Base-by-base conservation (phyloP, 2,888 invertebrate genomes). In the Chrysolina oricalcia region DNA sequence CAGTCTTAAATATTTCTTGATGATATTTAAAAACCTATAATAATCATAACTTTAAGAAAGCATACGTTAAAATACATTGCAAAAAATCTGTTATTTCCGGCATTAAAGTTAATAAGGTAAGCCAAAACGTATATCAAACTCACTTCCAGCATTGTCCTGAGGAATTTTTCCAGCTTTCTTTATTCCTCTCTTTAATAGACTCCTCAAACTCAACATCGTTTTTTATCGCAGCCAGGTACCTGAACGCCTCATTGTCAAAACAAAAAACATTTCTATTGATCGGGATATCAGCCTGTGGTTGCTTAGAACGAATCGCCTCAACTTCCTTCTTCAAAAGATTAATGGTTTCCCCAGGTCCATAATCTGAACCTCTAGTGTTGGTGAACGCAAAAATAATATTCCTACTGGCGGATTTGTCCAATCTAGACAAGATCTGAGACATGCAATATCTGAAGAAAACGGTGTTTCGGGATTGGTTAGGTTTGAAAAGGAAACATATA, bases 351-450 rank as follows among this genome's bases (percentile, higher is more conserved):
- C 86, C 87, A 21, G 75, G 68, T n/a, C 62, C 62, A 40, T 75
- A 75, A 53, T 75, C 72, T 11, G 75, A 41, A 11, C 78, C 80
- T 72, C 77, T 78, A 0, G 85, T 80, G 70, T 87, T 85, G 0
- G 88, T 87, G 73, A 87, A 87, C n/a, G 86, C 76, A 76, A 88
- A 88, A n/a, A 87, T 80, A 13, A 88, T 83, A 78, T 88, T 88
- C 17, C 82, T 79, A 53, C 84, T 81, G 0, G 88, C 87, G 8
- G 85, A 83, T 75, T 85, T 87, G 17, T 88, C 87, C 70, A 88
- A 80, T 62, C 86, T 81, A 0, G 87, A 85, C 19, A 88, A 79
- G 68, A 88, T 83, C 71, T 87, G 85, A 48, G 86, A 81, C 41
- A 87, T 83, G 74, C 87, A 87, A 69, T 86, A 87, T 63, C 85